Conservation (phyloP, 2,113 vertebrate genomes). For the Pimephales promelas region DNA sequence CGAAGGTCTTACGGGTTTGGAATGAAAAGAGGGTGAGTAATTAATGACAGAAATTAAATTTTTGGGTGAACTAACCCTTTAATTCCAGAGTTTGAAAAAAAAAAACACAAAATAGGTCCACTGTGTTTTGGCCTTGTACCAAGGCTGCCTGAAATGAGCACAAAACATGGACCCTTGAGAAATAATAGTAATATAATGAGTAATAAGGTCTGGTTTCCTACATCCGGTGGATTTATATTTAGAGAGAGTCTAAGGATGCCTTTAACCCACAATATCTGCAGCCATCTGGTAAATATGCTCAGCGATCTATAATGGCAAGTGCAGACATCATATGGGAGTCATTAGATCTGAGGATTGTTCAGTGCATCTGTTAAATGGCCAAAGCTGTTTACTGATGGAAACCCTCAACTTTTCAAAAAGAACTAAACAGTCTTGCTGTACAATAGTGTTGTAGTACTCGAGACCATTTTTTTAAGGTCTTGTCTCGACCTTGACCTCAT, state of each 20-base stretch:
- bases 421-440: background rate
- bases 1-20: no score
- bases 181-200: conserved; percentile 15
- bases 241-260: background rate
- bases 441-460: no score
- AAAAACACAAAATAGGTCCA: background rate
- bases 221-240: conserved; percentile 4
- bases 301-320: background rate
- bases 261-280: conserved; percentile 4
- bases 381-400: background rate
- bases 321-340: conserved; percentile 5
- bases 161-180: background rate
- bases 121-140: background rate
- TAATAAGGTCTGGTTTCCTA: conserved; percentile 1
- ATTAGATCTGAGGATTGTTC: conserved; percentile 12
- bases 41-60: no score
- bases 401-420: background rate
- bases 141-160: background rate
- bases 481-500: no score
- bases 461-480: no score
- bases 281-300: conserved; percentile 10
- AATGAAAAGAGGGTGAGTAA: no score
- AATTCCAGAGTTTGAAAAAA: background rate
- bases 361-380: background rate
- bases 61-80: background rate